Base-by-base conservation (phyloP, 1,140 invertebrate species). In the Cardiocondyla obscurior region DNA sequence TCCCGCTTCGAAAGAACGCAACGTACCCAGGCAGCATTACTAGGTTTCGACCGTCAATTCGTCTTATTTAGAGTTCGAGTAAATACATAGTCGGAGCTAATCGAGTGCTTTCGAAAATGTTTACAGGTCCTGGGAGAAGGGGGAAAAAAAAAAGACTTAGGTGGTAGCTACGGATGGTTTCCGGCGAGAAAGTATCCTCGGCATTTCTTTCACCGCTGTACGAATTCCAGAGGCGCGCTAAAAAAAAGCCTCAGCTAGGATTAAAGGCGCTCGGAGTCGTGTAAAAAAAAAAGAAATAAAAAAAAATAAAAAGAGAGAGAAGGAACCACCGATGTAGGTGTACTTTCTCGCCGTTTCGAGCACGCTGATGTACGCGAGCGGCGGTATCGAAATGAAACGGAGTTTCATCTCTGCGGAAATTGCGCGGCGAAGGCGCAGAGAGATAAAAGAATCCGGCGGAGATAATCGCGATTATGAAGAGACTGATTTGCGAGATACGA, bases 291-390 rank as follows among this genome's bases (percentile, higher is more conserved):
- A 14, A 62, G 25, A 25, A 25, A 57, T 7, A 22, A 42, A 36
- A 42, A 62, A 62, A 42, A 39, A n/a, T n/a, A n/a, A n/a, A n/a
- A n/a, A n/a, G n/a, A n/a, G n/a, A n/a, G n/a, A n/a, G n/a, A n/a
- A n/a, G n/a, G n/a, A n/a, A n/a, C n/a, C n/a, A n/a, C n/a, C n/a
- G n/a, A n/a, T n/a, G 58, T 33, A 10, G 39, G 3, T 19, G n/a
- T 60, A 74, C 70, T 74, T 60, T 74, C 70, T 74, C 57, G 70
- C 36, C 36, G 22, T 44, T 51, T 74, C 53, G n/a, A 30, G 28
- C 53, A 60, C 39, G 36, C n/a, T 39, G 57, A 60, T 60, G 36
- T 36, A 60, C 51, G 22, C 22, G 51, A 72, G n/a, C 51, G 70
- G n/a, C n/a, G n/a, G n/a, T n/a, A n/a, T n/a, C n/a, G n/a, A n/a